Percentiles rank a stretch among this genome's conserved stretches.
Conservation (phyloP, 2,797 vertebrate species). For the Bryconaethiops microstoma region DNA sequence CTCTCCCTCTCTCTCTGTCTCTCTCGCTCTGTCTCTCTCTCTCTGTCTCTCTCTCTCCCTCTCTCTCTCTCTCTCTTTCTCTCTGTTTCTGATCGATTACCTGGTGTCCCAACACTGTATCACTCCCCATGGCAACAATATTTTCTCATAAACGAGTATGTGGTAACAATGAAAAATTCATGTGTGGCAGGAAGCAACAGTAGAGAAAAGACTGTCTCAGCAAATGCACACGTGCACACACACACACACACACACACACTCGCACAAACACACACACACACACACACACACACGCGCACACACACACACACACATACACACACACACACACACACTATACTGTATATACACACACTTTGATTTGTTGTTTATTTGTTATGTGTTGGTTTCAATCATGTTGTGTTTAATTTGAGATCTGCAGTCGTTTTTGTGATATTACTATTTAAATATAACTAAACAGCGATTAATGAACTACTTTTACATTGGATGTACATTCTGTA, state of each 20-base stretch:
- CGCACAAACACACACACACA: conserved; percentile 3
- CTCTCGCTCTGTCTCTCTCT: too few relatives aligned
- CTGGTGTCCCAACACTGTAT: conserved; percentile 43
- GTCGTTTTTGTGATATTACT: too few relatives aligned
- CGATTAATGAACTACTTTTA: too few relatives aligned
- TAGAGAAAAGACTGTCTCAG: conserved; percentile 16
- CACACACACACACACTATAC: neutral
- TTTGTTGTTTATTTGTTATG: too few relatives aligned
- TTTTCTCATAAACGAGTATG: conserved; percentile 61
- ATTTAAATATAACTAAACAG: too few relatives aligned
- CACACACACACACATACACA: neutral
- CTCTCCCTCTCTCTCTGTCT: too few relatives aligned
- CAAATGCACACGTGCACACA: neutral
- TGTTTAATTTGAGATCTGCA: too few relatives aligned
- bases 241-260: conserved; percentile 12
- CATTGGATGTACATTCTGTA: too few relatives aligned
- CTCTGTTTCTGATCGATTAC: conserved; percentile 38
- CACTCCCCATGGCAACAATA: conserved; percentile 57
- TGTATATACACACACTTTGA: too few relatives aligned
- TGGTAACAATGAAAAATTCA: conserved; percentile 71
- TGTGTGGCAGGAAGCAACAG: conserved; percentile 52
- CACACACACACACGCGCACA: neutral
- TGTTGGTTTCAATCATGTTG: too few relatives aligned
- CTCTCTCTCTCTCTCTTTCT: neutral
- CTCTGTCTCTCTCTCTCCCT: neutral